Conservation (phyloP, 2,888 invertebrate genomes). For the Alcis repandata region DNA sequence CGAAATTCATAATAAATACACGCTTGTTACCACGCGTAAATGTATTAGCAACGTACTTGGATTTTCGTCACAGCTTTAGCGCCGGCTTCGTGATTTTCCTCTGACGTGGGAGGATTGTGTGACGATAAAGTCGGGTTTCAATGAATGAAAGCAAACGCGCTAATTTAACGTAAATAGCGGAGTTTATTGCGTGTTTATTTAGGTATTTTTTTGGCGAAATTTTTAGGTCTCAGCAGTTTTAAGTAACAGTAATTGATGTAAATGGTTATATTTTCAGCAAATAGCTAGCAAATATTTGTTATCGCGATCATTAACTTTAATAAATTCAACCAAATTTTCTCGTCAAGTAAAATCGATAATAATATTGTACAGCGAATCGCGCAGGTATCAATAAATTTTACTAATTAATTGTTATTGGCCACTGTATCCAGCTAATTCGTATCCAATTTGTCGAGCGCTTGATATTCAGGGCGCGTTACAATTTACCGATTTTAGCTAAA, state of each 20-base stretch:
- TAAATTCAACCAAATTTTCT: no score
- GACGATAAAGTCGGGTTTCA: constrained; percentile 18
- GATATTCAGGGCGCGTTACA: constrained; percentile 31
- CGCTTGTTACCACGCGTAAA: constrained; percentile 17
- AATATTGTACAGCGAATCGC: background rate
- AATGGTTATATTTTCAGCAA: no score
- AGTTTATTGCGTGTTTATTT: constrained; percentile 3
- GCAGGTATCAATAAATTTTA: constrained; percentile 3
- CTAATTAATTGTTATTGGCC: constrained; percentile 15
- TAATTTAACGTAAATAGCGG: constrained; percentile 34
- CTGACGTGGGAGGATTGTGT: constrained; percentile 17
- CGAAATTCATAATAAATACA: constrained; percentile 5
- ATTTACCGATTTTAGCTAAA: constrained; percentile 53
- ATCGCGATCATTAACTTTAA: no score
- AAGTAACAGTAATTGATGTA: no score
- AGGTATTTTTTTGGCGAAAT: background rate
- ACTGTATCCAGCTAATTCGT: constrained; percentile 14
- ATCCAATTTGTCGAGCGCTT: constrained; percentile 2
- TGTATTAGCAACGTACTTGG: background rate
- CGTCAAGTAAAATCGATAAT: background rate
- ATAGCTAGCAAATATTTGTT: background rate
- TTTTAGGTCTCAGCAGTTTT: background rate
- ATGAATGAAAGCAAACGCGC: constrained; percentile 13
- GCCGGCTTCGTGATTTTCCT: constrained; percentile 13
- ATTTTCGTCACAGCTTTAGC: constrained; percentile 22